Evolutionary conservation across 2,797 vertebrate genomes (phyloP), one percentile per base, ranked within the genome.

Genomic region (Ctenopoma kingsleyae): DNA sequence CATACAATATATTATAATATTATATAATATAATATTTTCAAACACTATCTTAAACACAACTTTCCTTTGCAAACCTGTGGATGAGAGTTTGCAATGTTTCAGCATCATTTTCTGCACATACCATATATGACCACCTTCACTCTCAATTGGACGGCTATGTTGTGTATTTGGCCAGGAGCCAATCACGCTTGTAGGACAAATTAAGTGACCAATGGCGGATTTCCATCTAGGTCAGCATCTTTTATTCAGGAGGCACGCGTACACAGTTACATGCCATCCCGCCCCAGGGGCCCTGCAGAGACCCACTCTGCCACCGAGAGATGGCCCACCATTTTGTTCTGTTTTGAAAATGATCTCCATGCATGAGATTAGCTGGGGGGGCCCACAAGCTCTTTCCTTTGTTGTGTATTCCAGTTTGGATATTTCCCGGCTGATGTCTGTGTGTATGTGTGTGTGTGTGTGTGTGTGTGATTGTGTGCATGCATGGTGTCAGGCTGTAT

Each of bases 211-310:
- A 91, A 92, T 92, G 90, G 91, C 87, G 36, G 65, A 85, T 87
- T 90, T 94, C 92, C 91, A 95, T 93, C 90, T 94, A 87, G 92
- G 91, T 90, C 91, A 89, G 82, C 89, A 94, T 94, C 85, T 94
- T 94, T 95, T 93, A 95, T 94, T 94, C 90, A 95, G 81, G 67
- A 91, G 90, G 83, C 87, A 91, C 83, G 78, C 85, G 80, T 93
- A 89, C 92, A 93, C 90, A 86, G 91, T 94, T 92, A 92, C 90
- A 92, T 91, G 90, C 89, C 90, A 91, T 88, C 85, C 80, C 30
- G 86, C 87, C 87, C 75, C 15, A 58, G 87, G 90, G 89, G 82
- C 90, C 89, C 76, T 80, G 82, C 25, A 36, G 80, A 90, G 85
- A 91, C 87, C 89, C 84, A 80, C 81, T 91, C 89, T 85, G 84